Evolutionary conservation across 2,797 vertebrate species (phyloP).

Genomic region (Gymnocypris eckloni): DNA sequence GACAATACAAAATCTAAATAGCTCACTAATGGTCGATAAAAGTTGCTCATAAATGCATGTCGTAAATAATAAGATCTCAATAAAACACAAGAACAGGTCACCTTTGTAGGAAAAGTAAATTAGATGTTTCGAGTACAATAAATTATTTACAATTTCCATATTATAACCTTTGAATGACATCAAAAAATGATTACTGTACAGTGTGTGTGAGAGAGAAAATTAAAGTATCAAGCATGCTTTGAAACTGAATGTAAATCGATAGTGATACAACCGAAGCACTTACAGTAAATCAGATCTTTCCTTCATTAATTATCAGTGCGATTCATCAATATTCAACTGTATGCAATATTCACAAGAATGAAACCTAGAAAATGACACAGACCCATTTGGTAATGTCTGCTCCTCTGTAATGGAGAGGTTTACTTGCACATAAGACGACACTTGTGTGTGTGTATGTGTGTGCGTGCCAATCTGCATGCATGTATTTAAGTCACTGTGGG

Average conservation of each 20-base stretch:
- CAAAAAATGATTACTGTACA: not conserved
- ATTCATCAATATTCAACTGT: slow-evolving; percentile 46
- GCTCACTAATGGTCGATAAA: no score
- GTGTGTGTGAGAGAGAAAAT: not conserved
- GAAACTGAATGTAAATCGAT: slow-evolving; percentile 40
- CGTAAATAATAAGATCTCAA: no score
- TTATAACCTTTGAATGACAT: no score
- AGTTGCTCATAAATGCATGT: no score
- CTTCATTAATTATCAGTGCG: slow-evolving; percentile 47
- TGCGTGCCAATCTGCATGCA: slow-evolving; percentile 6
- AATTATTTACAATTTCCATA: no score
- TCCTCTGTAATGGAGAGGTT: slow-evolving; percentile 45
- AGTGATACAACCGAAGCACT: slow-evolving; percentile 21
- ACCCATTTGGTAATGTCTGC: slow-evolving; percentile 37
- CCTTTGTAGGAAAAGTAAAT: no score
- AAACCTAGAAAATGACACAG: slow-evolving; percentile 50
- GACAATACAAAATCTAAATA: no score
- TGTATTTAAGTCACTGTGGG: slow-evolving; percentile 22
- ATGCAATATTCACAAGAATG: slow-evolving; percentile 48
- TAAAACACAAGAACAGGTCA: no score
- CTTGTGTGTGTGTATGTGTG: not conserved
- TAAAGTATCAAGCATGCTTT: not conserved
- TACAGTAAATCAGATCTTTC: slow-evolving; percentile 25
- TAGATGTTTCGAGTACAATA: no score
- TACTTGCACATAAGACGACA: not conserved